Evolutionary conservation across 2,888 invertebrate genomes (phyloP), one percentile per base, ranked within the genome.

Genomic region (Polydesmus complanatus): DNA sequence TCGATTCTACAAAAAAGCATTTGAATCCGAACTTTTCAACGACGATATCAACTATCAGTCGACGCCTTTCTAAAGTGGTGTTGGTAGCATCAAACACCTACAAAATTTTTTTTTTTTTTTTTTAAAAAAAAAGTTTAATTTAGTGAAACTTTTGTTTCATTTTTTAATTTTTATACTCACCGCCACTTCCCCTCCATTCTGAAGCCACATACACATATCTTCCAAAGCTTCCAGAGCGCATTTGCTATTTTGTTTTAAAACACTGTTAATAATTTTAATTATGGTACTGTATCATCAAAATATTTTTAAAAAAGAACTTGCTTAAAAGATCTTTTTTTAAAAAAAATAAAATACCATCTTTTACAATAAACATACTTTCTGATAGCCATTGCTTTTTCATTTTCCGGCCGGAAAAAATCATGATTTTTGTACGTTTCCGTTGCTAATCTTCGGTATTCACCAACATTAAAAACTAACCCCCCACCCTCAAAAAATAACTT

Each of bases 71-170:
- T 66, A 83, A 77, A 1, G 97, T 97, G 0, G 98, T 97, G 74
- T 99, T 99, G 11, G 98, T 99, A 0, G 98, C 98, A 78, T 99
- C 98, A 71, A 98, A 96, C 8, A 98, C 88, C 86, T 87, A 66
- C 48, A 54, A n/a, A 19, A 37, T 8, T 37, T 8, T 37, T 37
- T 37, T 37, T 8, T 37, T 37, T n/a, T n/a, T n/a, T 8, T 37
- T 37, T 37, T 37, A 5, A 37, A 14, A 8, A 14, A 37, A 37
- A 37, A 14, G 37, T 37, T 37, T 14, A 37, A 37, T 37, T 37
- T 8, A 5, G 37, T 37, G 5, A 37, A 8, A 37, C 14, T 37
- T n/a, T n/a, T n/a, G n/a, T n/a, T n/a, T n/a, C n/a, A n/a, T n/a
- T n/a, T n/a, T n/a, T n/a, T n/a, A n/a, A 53, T 54, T 27, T 54